Percentiles rank a stretch among this genome's conserved stretches.
Evolutionary conservation across 2,797 vertebrate species (phyloP).

Genomic region (Hirundo rustica): DNA sequence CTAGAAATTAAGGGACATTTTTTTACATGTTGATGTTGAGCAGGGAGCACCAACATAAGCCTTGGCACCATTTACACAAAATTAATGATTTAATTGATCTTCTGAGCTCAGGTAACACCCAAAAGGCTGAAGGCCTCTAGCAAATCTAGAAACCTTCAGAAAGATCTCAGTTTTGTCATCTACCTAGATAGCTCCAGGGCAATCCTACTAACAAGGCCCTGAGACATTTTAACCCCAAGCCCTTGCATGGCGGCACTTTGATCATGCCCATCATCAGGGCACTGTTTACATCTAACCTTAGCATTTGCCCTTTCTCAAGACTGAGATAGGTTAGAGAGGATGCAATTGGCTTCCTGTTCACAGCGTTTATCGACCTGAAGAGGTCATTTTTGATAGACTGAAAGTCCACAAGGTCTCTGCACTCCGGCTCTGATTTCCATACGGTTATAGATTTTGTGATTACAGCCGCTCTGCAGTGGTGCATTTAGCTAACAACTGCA

Average conservation of each 20-base stretch:
- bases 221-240: background rate
- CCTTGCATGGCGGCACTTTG: background rate
- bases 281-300: conserved; percentile 21
- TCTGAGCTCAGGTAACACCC: background rate
- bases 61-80: background rate
- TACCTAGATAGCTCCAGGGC: background rate
- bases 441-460: conserved; percentile 34
- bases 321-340: background rate
- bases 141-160: background rate
- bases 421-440: conserved; percentile 10
- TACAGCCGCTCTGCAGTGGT: background rate
- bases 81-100: background rate
- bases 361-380: background rate
- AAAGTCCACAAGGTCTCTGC: background rate
- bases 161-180: background rate
- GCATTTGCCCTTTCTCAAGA: background rate
- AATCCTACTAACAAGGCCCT: background rate
- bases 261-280: background rate
- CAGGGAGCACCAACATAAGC: background rate
- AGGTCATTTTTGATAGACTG: conserved; percentile 25
- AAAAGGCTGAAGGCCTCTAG: background rate
- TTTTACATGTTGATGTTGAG: background rate
- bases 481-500: background rate
- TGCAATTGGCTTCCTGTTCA: background rate
- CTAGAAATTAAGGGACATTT: background rate